A percentile compares a stretch with the other conserved stretches of the same genome.
phyloP scores from a whole-genome alignment of 2,888 invertebrate species.

The Cephus pulcher region DNA sequence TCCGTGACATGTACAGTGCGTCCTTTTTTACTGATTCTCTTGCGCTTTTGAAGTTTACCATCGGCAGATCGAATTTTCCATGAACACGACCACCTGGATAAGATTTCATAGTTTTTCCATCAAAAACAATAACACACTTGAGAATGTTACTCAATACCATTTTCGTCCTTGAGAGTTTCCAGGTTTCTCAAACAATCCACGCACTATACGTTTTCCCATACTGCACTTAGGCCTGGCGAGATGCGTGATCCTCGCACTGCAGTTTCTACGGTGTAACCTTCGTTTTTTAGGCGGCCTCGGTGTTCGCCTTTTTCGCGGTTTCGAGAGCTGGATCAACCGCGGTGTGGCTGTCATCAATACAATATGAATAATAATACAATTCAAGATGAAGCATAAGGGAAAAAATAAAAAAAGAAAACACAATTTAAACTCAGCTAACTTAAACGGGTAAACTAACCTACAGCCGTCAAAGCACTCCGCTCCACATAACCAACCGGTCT shows the following conservation, averaged over 20 bases:
- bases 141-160: not conserved
- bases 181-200: not conserved
- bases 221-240: slow-evolving; percentile 15
- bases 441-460: slow-evolving; percentile 24
- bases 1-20: slow-evolving; percentile 3
- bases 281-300: not conserved
- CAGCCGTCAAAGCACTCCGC: slow-evolving; percentile 35
- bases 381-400: not conserved
- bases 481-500: slow-evolving; percentile 28
- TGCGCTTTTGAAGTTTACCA: not conserved
- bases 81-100: not conserved
- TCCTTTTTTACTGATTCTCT: not conserved
- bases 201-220: not conserved
- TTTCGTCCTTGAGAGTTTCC: not conserved
- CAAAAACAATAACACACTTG: not conserved
- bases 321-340: slow-evolving; percentile 39
- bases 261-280: not conserved
- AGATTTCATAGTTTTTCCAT: not conserved
- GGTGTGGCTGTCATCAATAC: slow-evolving; percentile 27
- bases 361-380: not conserved
- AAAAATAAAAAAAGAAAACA: not conserved
- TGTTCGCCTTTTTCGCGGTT: slow-evolving; percentile 24
- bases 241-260: slow-evolving; percentile 16
- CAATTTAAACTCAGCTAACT: not conserved
- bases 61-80: not conserved